Percentiles rank a stretch among this genome's conserved stretches.
These are phyloP conservation scores for Hemiscyllium ocellatum DNA, from an alignment of 2,113 vertebrate genomes.

Conservation along the genomic window DNA sequence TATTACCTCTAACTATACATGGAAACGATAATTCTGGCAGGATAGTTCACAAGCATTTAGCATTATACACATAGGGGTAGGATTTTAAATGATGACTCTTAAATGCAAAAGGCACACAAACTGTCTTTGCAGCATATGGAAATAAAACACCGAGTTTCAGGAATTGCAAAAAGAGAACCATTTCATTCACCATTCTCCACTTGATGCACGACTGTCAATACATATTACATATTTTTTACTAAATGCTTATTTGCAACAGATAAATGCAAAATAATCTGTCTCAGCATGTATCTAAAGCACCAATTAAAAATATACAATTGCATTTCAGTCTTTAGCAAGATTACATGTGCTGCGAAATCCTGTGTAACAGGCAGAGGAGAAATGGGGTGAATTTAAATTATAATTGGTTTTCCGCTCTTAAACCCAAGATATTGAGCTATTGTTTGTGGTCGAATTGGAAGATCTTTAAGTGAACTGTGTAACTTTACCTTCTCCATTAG, in stretches of 20 bases:
- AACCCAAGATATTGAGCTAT: no score
- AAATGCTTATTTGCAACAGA: neutral
- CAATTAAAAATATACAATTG: neutral
- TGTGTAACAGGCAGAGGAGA: no score
- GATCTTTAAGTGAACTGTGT: no score
- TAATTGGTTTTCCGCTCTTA: no score
- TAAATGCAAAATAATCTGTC: neutral
- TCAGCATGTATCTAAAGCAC: neutral
- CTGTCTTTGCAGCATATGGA: neutral
- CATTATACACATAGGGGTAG: neutral
- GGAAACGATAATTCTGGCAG: neutral
- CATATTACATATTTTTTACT: neutral
- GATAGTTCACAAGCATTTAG: neutral
- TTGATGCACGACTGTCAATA: neutral
- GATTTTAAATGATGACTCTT: neutral
- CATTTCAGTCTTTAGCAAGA: neutral
- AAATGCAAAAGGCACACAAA: neutral
- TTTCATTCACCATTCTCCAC: neutral
- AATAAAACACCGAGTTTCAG: neutral
- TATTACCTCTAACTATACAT: neutral
- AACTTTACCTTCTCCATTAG: no score
- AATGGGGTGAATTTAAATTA: no score
- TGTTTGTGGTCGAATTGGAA: no score
- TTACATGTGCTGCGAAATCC: neutral
- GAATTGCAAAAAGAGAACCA: neutral